Conservation (phyloP, 2,113 vertebrate genomes). For the Ciconia maguari region DNA sequence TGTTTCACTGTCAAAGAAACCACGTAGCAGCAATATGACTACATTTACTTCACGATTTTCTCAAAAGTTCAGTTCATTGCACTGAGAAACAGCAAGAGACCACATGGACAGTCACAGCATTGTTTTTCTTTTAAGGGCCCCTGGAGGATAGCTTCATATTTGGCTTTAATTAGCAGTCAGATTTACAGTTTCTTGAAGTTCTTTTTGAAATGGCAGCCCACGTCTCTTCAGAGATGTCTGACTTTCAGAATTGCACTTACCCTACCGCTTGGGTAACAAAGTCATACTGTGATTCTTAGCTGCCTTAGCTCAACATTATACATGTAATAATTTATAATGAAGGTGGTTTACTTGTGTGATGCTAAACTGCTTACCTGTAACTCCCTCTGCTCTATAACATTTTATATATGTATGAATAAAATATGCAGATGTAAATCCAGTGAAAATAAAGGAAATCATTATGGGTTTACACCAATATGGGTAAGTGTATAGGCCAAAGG, state of each 20-base stretch:
- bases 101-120: neutral
- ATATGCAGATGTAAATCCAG: neutral
- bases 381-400: neutral
- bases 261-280: neutral
- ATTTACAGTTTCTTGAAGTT: slow-evolving; percentile 12
- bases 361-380: neutral
- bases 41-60: neutral
- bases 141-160: neutral
- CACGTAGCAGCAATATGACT: neutral
- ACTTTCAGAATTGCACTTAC: neutral
- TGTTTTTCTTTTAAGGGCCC: neutral
- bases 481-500: neutral
- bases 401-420: neutral
- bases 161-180: slow-evolving; percentile 15
- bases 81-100: neutral
- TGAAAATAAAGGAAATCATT: neutral
- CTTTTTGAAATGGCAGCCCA: slow-evolving; percentile 17
- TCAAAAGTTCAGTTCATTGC: neutral
- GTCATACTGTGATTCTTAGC: neutral
- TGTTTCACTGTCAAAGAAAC: neutral
- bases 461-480: neutral
- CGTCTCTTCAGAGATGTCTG: neutral
- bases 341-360: neutral
- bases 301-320: neutral
- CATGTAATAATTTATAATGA: neutral